These are phyloP conservation scores for Clanis bilineata DNA, from an alignment of 2,888 invertebrate genomes.

Conservation along the genomic window DNA sequence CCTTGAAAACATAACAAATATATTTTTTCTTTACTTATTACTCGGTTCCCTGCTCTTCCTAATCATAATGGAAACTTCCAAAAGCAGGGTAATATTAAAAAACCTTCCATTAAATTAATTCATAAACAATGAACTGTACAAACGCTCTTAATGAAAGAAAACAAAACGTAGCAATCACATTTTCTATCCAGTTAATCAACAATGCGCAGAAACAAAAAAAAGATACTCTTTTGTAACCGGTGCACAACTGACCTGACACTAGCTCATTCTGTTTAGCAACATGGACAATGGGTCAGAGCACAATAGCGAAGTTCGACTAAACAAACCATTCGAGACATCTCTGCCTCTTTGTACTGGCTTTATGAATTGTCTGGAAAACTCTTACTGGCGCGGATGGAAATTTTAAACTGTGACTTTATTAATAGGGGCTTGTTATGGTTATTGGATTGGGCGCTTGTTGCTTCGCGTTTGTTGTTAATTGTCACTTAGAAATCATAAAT, in stretches of 20 bases:
- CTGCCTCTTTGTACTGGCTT: conserved; percentile 40
- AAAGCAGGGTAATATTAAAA: not conserved
- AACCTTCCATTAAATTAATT: not conserved
- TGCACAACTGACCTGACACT: conserved; percentile 33
- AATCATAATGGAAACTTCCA: not conserved
- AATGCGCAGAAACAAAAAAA: not conserved
- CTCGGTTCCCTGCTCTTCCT: no score
- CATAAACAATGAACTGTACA: not conserved
- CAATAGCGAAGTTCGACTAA: conserved; percentile 44
- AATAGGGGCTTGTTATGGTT: conserved; percentile 24
- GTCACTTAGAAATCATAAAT: not conserved
- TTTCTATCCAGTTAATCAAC: conserved; percentile 7
- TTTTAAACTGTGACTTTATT: conserved; percentile 34
- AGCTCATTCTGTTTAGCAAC: conserved; percentile 39
- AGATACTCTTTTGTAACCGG: conserved; percentile 19
- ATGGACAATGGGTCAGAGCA: conserved; percentile 44
- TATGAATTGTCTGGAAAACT: conserved; percentile 43
- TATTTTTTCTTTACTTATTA: no score
- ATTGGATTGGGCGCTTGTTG: conserved; percentile 30
- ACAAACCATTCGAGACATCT: conserved; percentile 46
- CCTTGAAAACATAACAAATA: no score
- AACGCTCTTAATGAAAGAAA: not conserved
- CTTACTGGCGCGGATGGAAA: conserved; percentile 33
- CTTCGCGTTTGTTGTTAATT: conserved; percentile 12
- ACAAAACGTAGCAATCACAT: not conserved